These are phyloP conservation scores for Cercocebus atys DNA, from an alignment of 2,113 vertebrate species.

Conservation along the genomic window DNA sequence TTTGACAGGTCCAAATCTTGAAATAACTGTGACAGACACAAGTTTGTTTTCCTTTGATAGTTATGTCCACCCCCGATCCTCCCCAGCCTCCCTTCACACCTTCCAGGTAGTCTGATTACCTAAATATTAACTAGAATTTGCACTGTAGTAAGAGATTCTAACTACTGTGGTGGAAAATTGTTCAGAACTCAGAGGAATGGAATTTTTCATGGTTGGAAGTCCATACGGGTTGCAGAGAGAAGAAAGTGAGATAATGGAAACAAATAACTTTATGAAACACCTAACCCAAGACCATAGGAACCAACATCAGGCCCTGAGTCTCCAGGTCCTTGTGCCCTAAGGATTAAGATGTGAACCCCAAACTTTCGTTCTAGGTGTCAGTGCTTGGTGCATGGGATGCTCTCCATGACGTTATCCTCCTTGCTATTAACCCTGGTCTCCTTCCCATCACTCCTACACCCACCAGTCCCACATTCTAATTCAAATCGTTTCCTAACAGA, in stretches of 20 bases:
- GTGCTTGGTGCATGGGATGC: background rate
- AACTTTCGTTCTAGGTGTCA: background rate
- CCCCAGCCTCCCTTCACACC: background rate
- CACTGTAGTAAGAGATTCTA: slow-evolving; percentile 3
- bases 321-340: background rate
- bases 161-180: background rate
- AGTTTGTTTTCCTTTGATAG: background rate
- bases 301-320: too few species aligned
- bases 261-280: background rate
- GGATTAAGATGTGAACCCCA: background rate
- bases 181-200: background rate
- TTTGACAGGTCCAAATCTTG: background rate
- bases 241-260: background rate
- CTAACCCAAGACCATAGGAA: background rate
- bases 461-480: background rate
- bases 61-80: background rate
- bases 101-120: background rate
- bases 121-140: slow-evolving; percentile 13
- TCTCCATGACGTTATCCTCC: background rate
- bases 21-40: background rate
- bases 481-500: background rate
- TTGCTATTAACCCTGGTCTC: background rate
- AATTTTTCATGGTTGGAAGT: background rate
- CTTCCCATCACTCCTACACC: background rate
- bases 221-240: background rate